These are phyloP conservation scores for Drosophila anomalata DNA, from an alignment of 2,888 invertebrate genomes.

Conservation along the genomic window DNA sequence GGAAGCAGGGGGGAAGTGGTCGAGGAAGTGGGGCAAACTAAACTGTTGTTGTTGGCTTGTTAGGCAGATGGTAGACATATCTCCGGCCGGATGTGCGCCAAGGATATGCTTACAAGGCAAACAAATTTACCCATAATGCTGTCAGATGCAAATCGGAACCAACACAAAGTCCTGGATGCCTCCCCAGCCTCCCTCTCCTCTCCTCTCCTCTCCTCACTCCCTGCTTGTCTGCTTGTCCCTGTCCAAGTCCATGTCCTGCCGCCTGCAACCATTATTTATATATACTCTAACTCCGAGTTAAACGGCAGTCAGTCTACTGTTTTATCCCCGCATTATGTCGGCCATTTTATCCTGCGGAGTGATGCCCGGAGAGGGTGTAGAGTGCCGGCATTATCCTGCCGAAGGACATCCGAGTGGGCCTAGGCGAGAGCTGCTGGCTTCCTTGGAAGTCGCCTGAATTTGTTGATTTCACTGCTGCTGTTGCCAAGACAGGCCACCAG, in stretches of 20 bases:
- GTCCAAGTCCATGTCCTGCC: neutral
- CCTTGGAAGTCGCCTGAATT: slow-evolving; percentile 29
- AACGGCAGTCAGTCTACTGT: slow-evolving; percentile 12
- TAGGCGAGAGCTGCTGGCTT: slow-evolving; percentile 11
- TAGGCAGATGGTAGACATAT: slow-evolving; percentile 46
- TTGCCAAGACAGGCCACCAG: slow-evolving; percentile 16
- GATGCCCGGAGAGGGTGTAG: neutral
- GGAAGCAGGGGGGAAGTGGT: neutral
- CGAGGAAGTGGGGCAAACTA: slow-evolving; percentile 19
- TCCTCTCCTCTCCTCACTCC: neutral
- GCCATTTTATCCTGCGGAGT: neutral
- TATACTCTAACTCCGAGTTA: slow-evolving; percentile 19
- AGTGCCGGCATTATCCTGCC: neutral
- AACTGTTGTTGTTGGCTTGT: slow-evolving; percentile 48
- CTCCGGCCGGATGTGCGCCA: slow-evolving; percentile 50
- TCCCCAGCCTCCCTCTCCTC: neutral
- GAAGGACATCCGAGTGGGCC: neutral
- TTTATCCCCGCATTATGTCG: neutral
- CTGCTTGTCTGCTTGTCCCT: neutral
- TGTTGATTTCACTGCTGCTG: slow-evolving; percentile 33
- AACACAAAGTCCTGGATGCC: neutral
- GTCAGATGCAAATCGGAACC: slow-evolving; percentile 49
- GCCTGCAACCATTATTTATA: slow-evolving; percentile 26
- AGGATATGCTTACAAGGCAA: slow-evolving; percentile 54
- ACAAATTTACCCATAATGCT: slow-evolving; percentile 54